Conservation (phyloP, 2,888 invertebrate species). For the Ormyrus thymus region DNA sequence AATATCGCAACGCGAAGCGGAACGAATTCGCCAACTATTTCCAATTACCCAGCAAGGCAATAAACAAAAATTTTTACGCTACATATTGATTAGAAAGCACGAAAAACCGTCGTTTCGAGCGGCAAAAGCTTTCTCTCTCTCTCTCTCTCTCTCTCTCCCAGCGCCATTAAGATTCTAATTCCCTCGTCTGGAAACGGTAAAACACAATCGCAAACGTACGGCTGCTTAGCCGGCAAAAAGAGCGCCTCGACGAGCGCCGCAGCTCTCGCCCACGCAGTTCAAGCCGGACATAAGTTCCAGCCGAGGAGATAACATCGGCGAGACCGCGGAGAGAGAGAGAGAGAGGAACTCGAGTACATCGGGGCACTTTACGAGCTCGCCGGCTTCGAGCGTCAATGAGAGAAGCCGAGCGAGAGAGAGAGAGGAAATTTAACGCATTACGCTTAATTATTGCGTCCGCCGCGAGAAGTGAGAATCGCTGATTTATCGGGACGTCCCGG, state of each 20-base stretch:
- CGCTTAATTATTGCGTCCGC: constrained; percentile 7
- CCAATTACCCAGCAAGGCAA: too few relatives aligned
- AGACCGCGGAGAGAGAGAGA: too few relatives aligned
- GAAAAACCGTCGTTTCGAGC: too few relatives aligned
- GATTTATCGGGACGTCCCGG: too few relatives aligned
- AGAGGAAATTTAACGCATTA: constrained; percentile 1
- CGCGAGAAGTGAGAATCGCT: too few relatives aligned
- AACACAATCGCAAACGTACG: constrained; percentile 22
- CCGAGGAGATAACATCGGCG: constrained; percentile 6
- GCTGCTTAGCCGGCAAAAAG: too few relatives aligned
- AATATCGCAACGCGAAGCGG: too few relatives aligned
- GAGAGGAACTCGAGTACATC: neutral
- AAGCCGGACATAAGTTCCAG: constrained; percentile 13
- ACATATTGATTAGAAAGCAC: too few relatives aligned
- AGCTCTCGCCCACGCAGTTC: constrained; percentile 5
- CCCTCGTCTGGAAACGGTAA: neutral
- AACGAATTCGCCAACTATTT: too few relatives aligned
- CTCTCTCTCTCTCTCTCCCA: neutral
- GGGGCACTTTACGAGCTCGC: too few relatives aligned
- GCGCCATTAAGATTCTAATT: constrained; percentile 14
- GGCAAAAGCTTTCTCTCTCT: constrained; percentile 10
- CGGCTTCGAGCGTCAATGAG: neutral
- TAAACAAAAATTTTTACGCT: too few relatives aligned
- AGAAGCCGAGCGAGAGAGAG: neutral
- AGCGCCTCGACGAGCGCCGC: neutral